phyloP scores from a whole-genome alignment of 2,888 invertebrate species.

The Phasia obesa region DNA sequence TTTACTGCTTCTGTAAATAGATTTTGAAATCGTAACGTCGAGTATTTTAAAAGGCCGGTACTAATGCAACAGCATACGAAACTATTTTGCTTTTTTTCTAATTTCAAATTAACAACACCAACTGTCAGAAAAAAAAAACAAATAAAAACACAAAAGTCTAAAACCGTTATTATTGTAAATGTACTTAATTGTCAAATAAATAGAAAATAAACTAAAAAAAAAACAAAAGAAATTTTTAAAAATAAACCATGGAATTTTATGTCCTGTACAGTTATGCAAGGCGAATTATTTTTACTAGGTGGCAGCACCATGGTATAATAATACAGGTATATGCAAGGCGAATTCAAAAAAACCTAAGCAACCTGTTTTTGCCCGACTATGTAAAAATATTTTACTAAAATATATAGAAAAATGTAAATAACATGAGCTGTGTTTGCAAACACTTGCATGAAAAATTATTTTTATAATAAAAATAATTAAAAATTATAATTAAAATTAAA shows the following conservation, averaged over 20 bases:
- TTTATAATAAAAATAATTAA: too few relatives aligned
- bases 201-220: slow-evolving; percentile 17
- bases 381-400: too few relatives aligned
- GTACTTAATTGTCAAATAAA: slow-evolving; percentile 62
- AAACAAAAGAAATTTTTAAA: slow-evolving; percentile 58
- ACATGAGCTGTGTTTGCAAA: too few relatives aligned
- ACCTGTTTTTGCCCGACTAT: too few relatives aligned
- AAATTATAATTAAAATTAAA: too few relatives aligned
- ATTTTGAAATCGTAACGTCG: slow-evolving; percentile 30
- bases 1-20: slow-evolving; percentile 50
- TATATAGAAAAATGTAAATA: too few relatives aligned
- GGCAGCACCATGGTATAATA: too few relatives aligned
- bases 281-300: too few relatives aligned
- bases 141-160: neutral
- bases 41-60: slow-evolving; percentile 52
- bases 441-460: too few relatives aligned
- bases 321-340: too few relatives aligned
- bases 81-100: slow-evolving; percentile 35
- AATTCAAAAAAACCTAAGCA: too few relatives aligned
- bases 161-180: slow-evolving; percentile 67
- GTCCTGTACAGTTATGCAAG: neutral
- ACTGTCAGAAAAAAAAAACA: slow-evolving; percentile 36
- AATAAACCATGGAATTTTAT: slow-evolving; percentile 39
- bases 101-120: slow-evolving; percentile 51
- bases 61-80: slow-evolving; percentile 37